Base-by-base conservation (phyloP, 2,888 invertebrate genomes). In the Pasiphila rectangulata region DNA sequence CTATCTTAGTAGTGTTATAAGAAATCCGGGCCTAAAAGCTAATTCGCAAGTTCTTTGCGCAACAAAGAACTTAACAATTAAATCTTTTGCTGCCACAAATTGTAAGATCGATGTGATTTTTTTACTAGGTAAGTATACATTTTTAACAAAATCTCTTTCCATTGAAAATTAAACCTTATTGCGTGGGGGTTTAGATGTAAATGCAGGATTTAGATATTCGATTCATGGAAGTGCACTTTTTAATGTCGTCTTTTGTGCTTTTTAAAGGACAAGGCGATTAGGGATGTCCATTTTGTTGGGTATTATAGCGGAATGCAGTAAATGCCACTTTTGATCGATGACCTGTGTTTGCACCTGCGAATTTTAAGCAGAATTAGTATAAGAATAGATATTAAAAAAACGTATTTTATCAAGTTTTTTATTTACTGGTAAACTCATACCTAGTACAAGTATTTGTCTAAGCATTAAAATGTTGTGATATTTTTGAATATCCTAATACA, bases 271-370 rank as follows among this genome's bases (percentile, higher is more conserved):
- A 80, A 73, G 71, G 67, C 72, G 83, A 87, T 86, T 85, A 83
- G 79, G 78, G 71, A 75, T 85, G 86, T 83, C 80, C 83, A 75
- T 83, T 82, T 75, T 77, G 82, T 82, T 59, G 64, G 63, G 72
- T 77, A 79, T 80, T 80, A 74, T 72, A 59, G 59, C 63, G 63
- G 59, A 63, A 59, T 39, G 72, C 66, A 72, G 72, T 82, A 75
- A 84, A 83, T 79, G 86, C 76, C 84, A 84, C 67, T 66, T 56
- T 72, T 86, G 86, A 86, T 86, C 63, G 83, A 87, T 86, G 74
- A 65, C 57, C 43, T 30, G 34, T 38, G 50, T 60, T 72, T 58
- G 67, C 84, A 85, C 83, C 84, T 85, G 83, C 79, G 67, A 21
- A 29, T 17, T 32, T 19, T 32, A n/a, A 32, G 10, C 16, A 17